Evolutionary conservation across 2,797 vertebrate genomes (phyloP), one percentile per base, ranked within the genome.

Genomic region (Halcyon chelicuti): DNA sequence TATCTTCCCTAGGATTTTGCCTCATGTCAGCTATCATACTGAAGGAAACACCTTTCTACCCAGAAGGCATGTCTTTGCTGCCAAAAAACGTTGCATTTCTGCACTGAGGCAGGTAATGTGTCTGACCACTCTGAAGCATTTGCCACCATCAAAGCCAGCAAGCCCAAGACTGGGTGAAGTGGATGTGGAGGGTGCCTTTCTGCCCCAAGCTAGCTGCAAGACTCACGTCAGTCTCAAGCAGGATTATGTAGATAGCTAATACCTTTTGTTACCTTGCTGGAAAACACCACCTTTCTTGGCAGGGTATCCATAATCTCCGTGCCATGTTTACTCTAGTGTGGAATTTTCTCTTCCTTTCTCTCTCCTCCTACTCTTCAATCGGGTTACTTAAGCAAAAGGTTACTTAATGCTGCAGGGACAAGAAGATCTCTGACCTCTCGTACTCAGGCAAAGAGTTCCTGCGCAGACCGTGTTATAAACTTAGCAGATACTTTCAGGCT

Each of bases 261-360:
- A 73, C 60, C 70, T 72, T 90, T 77, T 77, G 93, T 89, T 93
- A 94, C 90, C 90, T 94, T 87, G 78, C 75, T 89, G 92, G 89
- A 94, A 95, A 95, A 87, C 76, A 74, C 92, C 83, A 95, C 88
- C 93, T 95, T 94, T 82, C 83, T 85, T 94, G 95, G 92, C 96
- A 93, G 60, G 17, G 40, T 39, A 91, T 80, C 68, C 72, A 58
- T 61, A 82, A 91, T 85, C 84, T 85, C 78, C 0, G 0, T 62
- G 85, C 91, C 79, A 63, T 93, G 96, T 96, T 96, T 96, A 95
- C 88, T 95, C 93, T 68, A 82, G 19, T 88, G 86, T 85, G 83
- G 94, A 96, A 95, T 93, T 97, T 88, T 91, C 85, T 81, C 79
- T 90, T 91, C 81, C 91, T 44, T 80, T 91, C 85, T 75, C 68